These are phyloP conservation scores for Mythimna ferrago DNA, from an alignment of 2,888 invertebrate species.

Conservation along the genomic window DNA sequence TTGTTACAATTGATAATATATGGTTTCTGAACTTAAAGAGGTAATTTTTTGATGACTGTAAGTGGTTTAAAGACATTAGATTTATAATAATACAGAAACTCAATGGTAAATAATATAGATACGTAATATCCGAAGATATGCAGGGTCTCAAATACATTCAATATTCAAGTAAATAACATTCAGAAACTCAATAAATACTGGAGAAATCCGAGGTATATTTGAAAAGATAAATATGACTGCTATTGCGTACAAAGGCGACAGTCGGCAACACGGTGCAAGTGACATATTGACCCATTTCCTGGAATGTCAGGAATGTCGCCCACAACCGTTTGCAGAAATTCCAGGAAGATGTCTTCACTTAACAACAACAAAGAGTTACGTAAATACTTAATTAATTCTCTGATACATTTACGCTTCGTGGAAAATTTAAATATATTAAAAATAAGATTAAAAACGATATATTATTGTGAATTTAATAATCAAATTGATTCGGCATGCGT, in stretches of 20 bases:
- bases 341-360: not conserved
- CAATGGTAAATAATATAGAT: not conserved
- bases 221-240: constrained; percentile 23
- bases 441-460: constrained; percentile 70
- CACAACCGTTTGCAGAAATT: constrained; percentile 1
- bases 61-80: not conserved
- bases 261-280: constrained; percentile 24
- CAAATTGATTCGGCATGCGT: constrained; percentile 79
- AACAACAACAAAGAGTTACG: constrained; percentile 10
- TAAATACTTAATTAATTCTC: constrained; percentile 51
- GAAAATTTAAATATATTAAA: constrained; percentile 69
- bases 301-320: constrained; percentile 27
- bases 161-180: not conserved
- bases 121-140: not conserved
- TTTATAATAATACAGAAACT: not conserved
- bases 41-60: not conserved
- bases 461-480: constrained; percentile 76
- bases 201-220: constrained; percentile 17
- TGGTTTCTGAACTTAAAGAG: not conserved
- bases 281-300: constrained; percentile 43
- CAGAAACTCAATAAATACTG: not conserved
- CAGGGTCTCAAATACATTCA: not conserved
- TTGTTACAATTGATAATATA: not conserved
- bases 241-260: constrained; percentile 36
- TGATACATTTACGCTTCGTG: constrained; percentile 72